Percentiles rank a stretch among this genome's conserved stretches.
These are phyloP conservation scores for Syrphus vitripennis DNA, from an alignment of 2,888 invertebrate species.

Conservation along the genomic window DNA sequence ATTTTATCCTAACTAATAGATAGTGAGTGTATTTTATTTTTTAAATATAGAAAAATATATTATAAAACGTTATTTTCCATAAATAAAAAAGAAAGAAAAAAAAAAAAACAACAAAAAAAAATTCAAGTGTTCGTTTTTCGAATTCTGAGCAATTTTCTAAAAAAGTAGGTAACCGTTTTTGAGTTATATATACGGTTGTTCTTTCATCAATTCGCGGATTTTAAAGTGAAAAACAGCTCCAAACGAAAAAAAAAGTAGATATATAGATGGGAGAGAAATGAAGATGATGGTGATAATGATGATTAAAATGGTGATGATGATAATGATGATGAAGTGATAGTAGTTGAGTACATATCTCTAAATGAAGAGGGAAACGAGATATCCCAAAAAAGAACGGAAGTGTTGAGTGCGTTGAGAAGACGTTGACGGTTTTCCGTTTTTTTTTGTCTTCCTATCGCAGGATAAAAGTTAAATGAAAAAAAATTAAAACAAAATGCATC, in stretches of 20 bases:
- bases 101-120: background rate
- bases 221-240: conserved; percentile 36
- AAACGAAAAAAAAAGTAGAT: conserved; percentile 19
- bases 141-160: background rate
- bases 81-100: background rate
- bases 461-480: background rate
- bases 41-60: background rate
- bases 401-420: conserved; percentile 64
- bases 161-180: conserved; percentile 3
- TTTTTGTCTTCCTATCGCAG: background rate
- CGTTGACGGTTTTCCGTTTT: conserved; percentile 53
- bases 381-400: conserved; percentile 67
- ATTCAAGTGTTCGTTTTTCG: background rate
- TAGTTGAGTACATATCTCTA: conserved; percentile 63
- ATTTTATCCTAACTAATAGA: background rate
- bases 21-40: background rate
- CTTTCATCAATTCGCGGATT: conserved; percentile 20
- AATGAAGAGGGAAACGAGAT: conserved; percentile 68
- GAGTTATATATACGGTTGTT: background rate
- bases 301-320: conserved; percentile 30
- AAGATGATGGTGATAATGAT: conserved; percentile 35
- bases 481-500: conserved; percentile 4
- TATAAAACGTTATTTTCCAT: background rate
- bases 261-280: conserved; percentile 30
- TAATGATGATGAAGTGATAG: conserved; percentile 67